These are phyloP conservation scores for Eclectus roratus DNA, from an alignment of 2,113 vertebrate species.

Conservation along the genomic window DNA sequence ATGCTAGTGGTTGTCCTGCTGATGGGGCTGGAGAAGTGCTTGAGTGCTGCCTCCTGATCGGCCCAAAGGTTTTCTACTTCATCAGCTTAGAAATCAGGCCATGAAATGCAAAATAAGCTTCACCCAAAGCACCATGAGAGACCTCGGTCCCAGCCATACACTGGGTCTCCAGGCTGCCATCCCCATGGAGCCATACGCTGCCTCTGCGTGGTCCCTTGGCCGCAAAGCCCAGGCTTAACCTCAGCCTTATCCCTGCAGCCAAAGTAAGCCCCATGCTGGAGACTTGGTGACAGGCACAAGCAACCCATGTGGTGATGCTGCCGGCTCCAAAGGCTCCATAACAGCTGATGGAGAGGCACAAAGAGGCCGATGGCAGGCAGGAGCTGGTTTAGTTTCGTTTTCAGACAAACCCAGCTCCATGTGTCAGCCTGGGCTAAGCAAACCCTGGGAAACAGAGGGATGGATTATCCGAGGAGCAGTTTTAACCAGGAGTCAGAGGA, in stretches of 20 bases:
- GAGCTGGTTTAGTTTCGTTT: background rate
- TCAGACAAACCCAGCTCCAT: rapidly evolving
- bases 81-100: background rate
- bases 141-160: background rate
- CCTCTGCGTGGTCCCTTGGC: background rate
- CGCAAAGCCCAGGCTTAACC: background rate
- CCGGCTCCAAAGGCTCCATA: rapidly evolving
- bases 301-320: background rate
- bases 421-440: background rate
- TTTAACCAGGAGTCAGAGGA: background rate
- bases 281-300: background rate
- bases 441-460: background rate
- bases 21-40: background rate
- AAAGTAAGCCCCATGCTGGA: background rate
- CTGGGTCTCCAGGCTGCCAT: background rate
- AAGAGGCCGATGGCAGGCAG: background rate
- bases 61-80: background rate
- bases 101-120: background rate
- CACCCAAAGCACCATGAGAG: rapidly evolving
- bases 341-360: background rate
- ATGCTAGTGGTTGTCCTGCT: rapidly evolving
- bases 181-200: background rate
- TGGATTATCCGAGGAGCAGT: background rate
- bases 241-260: background rate
- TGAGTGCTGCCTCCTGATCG: background rate